phyloP scores from a whole-genome alignment of 2,888 invertebrate genomes.

The Trachelus troglodyta region DNA sequence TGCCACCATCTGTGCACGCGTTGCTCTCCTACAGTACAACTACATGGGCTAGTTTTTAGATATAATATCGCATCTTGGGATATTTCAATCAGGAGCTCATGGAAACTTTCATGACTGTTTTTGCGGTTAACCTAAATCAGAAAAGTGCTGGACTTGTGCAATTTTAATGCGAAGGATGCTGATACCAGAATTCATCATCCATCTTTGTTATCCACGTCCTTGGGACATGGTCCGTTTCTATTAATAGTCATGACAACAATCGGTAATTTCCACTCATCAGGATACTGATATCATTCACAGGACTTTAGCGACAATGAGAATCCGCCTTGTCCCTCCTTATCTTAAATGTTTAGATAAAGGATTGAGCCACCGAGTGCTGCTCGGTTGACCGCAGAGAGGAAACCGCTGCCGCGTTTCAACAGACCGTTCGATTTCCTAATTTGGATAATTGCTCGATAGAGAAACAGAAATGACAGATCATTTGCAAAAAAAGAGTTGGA shows the following conservation, averaged over 20 bases:
- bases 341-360: conserved; percentile 12
- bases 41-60: background rate
- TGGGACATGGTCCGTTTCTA: background rate
- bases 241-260: conserved; percentile 19
- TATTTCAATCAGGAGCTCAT: background rate
- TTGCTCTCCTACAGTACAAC: background rate
- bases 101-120: background rate
- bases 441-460: conserved; percentile 1
- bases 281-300: background rate
- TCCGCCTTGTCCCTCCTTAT: background rate
- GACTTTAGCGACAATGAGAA: background rate
- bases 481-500: background rate
- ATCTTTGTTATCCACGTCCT: background rate
- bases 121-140: background rate
- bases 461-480: conserved; percentile 27
- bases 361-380: conserved; percentile 12
- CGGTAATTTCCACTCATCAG: background rate
- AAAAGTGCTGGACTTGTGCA: background rate
- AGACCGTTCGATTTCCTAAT: conserved; percentile 8
- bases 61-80: background rate
- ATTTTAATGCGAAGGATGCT: background rate
- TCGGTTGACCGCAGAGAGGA: conserved; percentile 21
- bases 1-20: conserved; percentile 48
- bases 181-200: background rate
- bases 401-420: conserved; percentile 8